phyloP scores from a whole-genome alignment of 2,888 invertebrate species.

The Adela reaumurella region DNA sequence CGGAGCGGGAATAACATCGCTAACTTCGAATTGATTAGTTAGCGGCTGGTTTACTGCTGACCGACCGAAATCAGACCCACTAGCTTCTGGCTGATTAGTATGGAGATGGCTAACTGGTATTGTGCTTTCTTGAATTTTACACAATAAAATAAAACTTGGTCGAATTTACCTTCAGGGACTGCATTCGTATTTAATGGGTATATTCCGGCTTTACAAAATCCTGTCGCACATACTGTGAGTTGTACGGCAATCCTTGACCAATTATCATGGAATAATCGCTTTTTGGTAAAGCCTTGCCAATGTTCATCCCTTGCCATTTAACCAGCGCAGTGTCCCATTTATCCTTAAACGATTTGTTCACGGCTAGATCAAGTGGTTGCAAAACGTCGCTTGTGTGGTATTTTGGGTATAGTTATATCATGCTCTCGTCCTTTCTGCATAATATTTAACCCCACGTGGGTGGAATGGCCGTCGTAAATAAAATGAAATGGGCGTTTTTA shows the following conservation, averaged over 20 bases:
- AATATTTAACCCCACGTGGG: slow-evolving; percentile 13
- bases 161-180: slow-evolving; percentile 4
- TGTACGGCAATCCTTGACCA: slow-evolving; percentile 2
- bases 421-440: not conserved
- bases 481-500: no score
- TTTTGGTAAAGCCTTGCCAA: slow-evolving; percentile 5
- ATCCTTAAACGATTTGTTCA: slow-evolving; percentile 16
- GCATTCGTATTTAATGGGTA: slow-evolving; percentile 5
- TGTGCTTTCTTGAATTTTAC: not conserved
- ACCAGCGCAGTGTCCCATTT: slow-evolving; percentile 14
- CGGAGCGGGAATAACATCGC: no score
- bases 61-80: no score
- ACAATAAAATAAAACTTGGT: slow-evolving; percentile 1
- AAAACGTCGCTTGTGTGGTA: slow-evolving; percentile 14
- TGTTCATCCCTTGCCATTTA: slow-evolving; percentile 14
- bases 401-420: slow-evolving; percentile 5
- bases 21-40: no score
- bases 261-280: no score
- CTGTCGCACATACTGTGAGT: slow-evolving; percentile 1
- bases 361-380: slow-evolving; percentile 14
- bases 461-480: slow-evolving; percentile 15
- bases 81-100: no score
- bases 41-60: no score
- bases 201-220: slow-evolving; percentile 5
- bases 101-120: no score